Evolutionary conservation across 92 coral and sea anemone genomes (phyloP), one percentile per base, ranked within the genome.

Genomic region (Porites rus): DNA sequence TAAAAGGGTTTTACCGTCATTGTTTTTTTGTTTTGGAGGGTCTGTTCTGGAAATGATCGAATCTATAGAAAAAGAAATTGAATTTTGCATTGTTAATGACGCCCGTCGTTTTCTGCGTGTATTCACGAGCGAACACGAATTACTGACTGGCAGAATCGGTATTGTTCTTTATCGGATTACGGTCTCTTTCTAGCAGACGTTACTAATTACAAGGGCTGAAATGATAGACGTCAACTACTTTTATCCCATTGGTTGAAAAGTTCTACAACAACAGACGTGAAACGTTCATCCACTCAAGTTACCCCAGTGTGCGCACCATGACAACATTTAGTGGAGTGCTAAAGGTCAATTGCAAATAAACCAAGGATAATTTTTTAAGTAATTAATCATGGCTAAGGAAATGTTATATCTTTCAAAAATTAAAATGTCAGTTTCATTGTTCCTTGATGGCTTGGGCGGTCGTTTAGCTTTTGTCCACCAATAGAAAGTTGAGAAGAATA

Each of bases 91-190:
- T 59, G 87, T 91, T 74, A 87, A 84, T 56, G 87, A 81, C 84
- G 84, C 75, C 64, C 85, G 62, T 65, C 80, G 93, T 76, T 69
- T 66, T 67, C 56, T 65, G 56, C 63, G 76, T 46, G 51, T 66
- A 19, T 72, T 28, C 89, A 86, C 72, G 80, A 86, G 74, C 50
- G 77, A 58, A 46, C 91, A 86, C 69, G 81, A 62, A 81, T 74
- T 72, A 77, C 62, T 68, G 85, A 75, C 67, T 64, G 69, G 77
- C 59, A n/a, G 80, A 56, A 73, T 69, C 60, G 68, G 85, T 86
- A 80, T 72, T 92, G 93, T 86, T 77, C 77, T 89, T 97, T 95
- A 97, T 97, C 99, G 95, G 99, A 97, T 97, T 97, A 97, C 96
- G 80, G 66, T 79, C 85, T 74, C 78, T 74, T 50, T 84, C 84